A percentile compares a stretch with the other conserved stretches of the same genome.
Evolutionary conservation across 2,888 invertebrate species (phyloP).

Genomic region (Globia sparganii): DNA sequence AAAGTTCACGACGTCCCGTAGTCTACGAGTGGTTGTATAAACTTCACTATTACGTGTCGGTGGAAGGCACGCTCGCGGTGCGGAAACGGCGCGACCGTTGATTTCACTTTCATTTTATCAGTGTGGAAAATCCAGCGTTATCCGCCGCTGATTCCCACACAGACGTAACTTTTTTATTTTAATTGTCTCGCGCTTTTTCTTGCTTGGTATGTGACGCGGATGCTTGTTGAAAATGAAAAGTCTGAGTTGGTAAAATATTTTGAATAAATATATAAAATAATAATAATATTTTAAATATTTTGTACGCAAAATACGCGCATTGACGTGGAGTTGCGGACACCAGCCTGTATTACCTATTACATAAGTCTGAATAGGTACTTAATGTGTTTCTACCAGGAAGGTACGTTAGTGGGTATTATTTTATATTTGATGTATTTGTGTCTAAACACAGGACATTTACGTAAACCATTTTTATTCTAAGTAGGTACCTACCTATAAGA

Average conservation of each 20-base stretch:
- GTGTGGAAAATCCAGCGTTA: constrained; percentile 78
- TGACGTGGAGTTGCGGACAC: too few relatives aligned
- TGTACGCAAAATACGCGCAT: too few relatives aligned
- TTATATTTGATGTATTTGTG: too few relatives aligned
- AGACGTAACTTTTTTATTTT: constrained; percentile 55
- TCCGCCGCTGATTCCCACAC: constrained; percentile 66
- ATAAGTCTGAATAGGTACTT: too few relatives aligned
- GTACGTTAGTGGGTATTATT: too few relatives aligned
- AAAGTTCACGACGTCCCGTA: constrained; percentile 45
- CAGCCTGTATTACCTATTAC: too few relatives aligned
- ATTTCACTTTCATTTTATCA: constrained; percentile 87
- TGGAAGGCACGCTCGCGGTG: constrained; percentile 68
- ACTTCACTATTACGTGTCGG: constrained; percentile 73
- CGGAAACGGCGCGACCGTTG: constrained; percentile 77
- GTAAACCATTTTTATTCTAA: not conserved
- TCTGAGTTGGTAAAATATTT: too few relatives aligned
- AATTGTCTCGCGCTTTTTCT: constrained; percentile 54
- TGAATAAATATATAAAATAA: too few relatives aligned
- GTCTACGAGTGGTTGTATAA: constrained; percentile 46
- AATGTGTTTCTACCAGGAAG: too few relatives aligned
- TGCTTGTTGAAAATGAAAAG: constrained; percentile 33
- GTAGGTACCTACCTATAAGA: too few relatives aligned
- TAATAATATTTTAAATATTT: too few relatives aligned
- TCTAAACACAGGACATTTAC: not conserved
- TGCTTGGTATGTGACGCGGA: not conserved